Evolutionary conservation across 2,113 vertebrate genomes (phyloP), one percentile per base, ranked within the genome.

Genomic region (Balaenoptera acutorostrata): DNA sequence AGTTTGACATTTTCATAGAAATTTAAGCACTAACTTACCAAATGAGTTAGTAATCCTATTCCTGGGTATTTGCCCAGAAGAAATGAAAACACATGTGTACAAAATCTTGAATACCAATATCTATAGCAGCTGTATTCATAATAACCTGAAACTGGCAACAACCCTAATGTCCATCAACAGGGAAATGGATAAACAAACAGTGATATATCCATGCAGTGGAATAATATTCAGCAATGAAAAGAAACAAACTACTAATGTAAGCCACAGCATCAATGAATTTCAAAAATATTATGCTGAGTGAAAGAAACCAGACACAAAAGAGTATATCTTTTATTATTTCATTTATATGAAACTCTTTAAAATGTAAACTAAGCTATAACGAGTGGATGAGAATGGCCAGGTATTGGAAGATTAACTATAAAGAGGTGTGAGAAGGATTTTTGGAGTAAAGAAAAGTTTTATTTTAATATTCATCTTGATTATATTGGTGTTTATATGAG

Each of bases 61-160:
- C 82, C 68, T 93, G 71, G 77, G 46, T 68, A 74, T 93, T 84
- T 96, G 20, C 46, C 90, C 91, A 88, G 61, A 81, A 72, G 81
- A 88, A 96, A 93, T 72, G 55, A 92, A 92, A 88, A 83, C 75
- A 94, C 91, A n/a, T 93, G 86, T 81, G 66, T 74, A 86, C 46
- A 81, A 93, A 97, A 82, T 63, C 87, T 66, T 59, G 36, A 77
- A 41, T 63, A 31, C 66, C 77, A 39, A 88, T 77, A 85, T 85
- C 93, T 90, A 85, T 59, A 59, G 23, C 20, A 69, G 15, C 29
- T 61, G 81, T 59, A 55, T 49, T 66, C 31, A 23, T 27, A 46
- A 90, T 31, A 90, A 66, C 15, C 33, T n/a, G 66, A 69, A 78
- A 27, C 74, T 90, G 85, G 71, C n/a, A 75, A 72, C 9, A 39